A percentile compares a stretch with the other conserved stretches of the same genome.
phyloP scores from a whole-genome alignment of 2,113 vertebrate genomes.

The Myiopsitta monachus region DNA sequence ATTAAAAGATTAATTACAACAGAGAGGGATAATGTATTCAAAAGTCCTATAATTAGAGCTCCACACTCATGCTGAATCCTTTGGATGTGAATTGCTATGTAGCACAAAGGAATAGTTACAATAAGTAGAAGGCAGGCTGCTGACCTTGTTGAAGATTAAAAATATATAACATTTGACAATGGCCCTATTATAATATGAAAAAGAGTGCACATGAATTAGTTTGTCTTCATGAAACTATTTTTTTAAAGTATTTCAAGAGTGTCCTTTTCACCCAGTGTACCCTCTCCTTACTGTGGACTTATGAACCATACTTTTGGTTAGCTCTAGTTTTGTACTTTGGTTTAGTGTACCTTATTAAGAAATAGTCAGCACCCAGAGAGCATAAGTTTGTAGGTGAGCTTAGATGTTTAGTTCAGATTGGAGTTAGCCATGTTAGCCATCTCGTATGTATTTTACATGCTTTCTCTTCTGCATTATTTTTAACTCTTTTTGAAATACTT shows the following conservation, averaged over 20 bases:
- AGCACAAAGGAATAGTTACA: background rate
- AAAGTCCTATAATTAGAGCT: background rate
- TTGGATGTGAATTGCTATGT: background rate
- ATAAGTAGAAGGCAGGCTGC: background rate
- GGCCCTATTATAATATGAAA: background rate
- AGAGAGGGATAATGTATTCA: conserved; percentile 21
- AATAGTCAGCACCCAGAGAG: background rate
- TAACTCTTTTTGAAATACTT: background rate
- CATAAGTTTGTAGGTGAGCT: background rate
- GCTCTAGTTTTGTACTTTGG: background rate
- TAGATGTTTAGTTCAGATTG: background rate
- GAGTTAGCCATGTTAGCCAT: background rate
- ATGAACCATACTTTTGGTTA: background rate
- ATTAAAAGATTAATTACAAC: conserved; percentile 58
- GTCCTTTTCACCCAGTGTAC: background rate
- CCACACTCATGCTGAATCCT: background rate
- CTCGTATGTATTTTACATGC: background rate
- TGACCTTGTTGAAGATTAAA: conserved; percentile 32
- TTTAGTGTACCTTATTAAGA: background rate
- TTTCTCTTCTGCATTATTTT: background rate
- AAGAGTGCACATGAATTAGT: background rate
- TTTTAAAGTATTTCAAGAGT: background rate
- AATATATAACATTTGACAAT: background rate
- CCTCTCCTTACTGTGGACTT: background rate
- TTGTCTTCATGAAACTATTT: background rate